Conservation (phyloP, 2,888 invertebrate genomes). For the Amorpha juglandis region DNA sequence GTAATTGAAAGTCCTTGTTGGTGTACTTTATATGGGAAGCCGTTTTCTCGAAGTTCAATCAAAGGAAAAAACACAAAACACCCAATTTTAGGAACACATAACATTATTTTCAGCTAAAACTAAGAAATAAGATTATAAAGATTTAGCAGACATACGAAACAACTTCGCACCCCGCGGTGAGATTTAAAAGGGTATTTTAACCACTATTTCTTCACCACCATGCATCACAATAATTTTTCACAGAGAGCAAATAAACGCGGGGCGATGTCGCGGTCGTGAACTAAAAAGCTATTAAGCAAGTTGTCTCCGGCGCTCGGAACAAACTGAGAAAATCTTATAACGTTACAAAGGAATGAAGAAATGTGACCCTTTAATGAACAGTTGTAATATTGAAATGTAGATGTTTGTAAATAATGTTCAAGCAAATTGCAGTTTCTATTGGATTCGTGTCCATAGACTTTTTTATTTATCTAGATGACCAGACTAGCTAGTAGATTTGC, state of each 20-base stretch:
- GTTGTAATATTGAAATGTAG: neutral
- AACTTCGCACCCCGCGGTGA: neutral
- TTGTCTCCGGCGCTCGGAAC: conserved; percentile 16
- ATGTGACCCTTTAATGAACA: no score
- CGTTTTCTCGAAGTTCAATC: no score
- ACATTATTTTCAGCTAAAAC: no score
- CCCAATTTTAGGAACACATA: no score
- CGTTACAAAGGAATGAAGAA: neutral
- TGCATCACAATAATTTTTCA: conserved; percentile 20
- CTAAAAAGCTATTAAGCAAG: conserved; percentile 19
- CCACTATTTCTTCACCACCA: neutral
- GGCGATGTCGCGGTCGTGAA: conserved; percentile 6
- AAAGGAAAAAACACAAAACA: no score
- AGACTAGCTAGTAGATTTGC: no score
- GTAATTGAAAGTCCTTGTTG: no score
- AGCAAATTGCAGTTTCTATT: neutral
- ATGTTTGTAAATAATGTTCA: neutral
- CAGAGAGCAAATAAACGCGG: conserved; percentile 3
- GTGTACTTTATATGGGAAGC: no score
- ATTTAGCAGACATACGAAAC: neutral
- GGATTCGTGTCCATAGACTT: neutral
- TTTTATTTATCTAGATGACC: no score
- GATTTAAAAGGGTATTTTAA: conserved; percentile 1
- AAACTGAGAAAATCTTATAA: conserved; percentile 15
- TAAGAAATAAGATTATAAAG: neutral